Conservation (phyloP, 2,113 vertebrate species). For the Proteles cristata region DNA sequence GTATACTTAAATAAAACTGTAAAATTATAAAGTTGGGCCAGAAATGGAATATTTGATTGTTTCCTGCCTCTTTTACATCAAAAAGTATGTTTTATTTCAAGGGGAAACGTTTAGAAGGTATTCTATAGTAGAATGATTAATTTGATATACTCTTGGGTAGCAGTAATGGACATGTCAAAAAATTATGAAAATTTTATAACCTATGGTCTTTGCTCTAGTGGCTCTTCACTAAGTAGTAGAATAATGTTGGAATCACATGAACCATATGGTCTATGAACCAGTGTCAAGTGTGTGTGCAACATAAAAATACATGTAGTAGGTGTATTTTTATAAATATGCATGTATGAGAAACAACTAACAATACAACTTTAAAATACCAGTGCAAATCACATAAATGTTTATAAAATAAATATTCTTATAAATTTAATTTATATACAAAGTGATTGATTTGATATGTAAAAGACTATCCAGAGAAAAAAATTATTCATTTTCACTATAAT, state of each 20-base stretch:
- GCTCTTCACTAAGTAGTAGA: constrained; percentile 15
- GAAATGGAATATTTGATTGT: constrained; percentile 62
- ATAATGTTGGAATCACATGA: constrained; percentile 20
- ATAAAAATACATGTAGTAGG: neutral
- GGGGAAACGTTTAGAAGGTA: constrained; percentile 53
- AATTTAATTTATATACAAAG: neutral
- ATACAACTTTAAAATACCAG: neutral
- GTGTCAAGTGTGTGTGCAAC: neutral
- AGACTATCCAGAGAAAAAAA: neutral
- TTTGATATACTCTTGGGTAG: constrained; percentile 63
- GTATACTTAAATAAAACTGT: constrained; percentile 54
- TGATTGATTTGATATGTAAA: constrained; percentile 47
- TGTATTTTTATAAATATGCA: neutral
- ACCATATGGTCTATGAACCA: constrained; percentile 44
- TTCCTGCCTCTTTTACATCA: constrained; percentile 61
- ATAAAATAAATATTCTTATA: constrained; percentile 32
- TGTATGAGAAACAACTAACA: neutral
- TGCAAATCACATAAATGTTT: constrained; percentile 8
- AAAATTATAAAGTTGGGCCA: constrained; percentile 42
- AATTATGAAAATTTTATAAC: constrained; percentile 71
- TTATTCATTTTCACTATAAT: constrained; percentile 13
- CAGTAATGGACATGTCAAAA: constrained; percentile 53
- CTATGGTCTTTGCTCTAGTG: constrained; percentile 52
- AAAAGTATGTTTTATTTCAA: constrained; percentile 67
- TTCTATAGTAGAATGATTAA: constrained; percentile 62